Evolutionary conservation across 2,888 invertebrate genomes (phyloP), one percentile per base, ranked within the genome.

Genomic region (Scaptomyza caliginosa): DNA sequence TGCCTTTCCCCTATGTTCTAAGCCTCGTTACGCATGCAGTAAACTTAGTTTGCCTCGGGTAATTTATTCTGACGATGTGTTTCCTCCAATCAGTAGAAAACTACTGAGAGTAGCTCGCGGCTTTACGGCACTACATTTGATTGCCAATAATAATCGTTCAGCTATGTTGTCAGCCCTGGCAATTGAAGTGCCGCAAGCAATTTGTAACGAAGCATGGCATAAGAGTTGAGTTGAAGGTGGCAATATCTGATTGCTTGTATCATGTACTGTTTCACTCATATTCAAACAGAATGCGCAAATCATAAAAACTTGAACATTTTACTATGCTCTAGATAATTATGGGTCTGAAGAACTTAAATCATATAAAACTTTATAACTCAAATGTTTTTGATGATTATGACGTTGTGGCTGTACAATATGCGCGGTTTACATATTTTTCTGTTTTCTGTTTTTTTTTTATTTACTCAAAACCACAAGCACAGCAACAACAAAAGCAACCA

Each of bases 301-400:
- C 59, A 59, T 65, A 65, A 74, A 60, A 63, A 62, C 40, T 59
- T 63, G 34, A 28, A 8, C 48, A 59, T 49, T 66, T 77, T 56
- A 54, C 49, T 67, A 42, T 52, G 63, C 58, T 67, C 17, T 56
- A 59, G 26, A 60, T 72, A 76, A 68, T 68, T 68, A 68, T 59
- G 72, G 30, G 30, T 17, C 55, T 58, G 48, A 54, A 55, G 70
- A 62, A 59, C 69, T 67, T 65, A 67, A 82, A 81, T 85, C 82
- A 67, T 76, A 78, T 85, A 82, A 85, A 85, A 82, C 52, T 85
- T 81, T 82, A 80, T 68, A 82, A 75, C 82, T 81, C 66, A 78
- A 81, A 74, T 74, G 58, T 63, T 67, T 63, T 68, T 73, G 76
- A 81, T 81, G 85, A 70, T 63, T 64, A 78, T 73, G 81, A 65